Evolutionary conservation across 2,113 vertebrate species (phyloP).

Genomic region (Myiozetetes cayanensis): DNA sequence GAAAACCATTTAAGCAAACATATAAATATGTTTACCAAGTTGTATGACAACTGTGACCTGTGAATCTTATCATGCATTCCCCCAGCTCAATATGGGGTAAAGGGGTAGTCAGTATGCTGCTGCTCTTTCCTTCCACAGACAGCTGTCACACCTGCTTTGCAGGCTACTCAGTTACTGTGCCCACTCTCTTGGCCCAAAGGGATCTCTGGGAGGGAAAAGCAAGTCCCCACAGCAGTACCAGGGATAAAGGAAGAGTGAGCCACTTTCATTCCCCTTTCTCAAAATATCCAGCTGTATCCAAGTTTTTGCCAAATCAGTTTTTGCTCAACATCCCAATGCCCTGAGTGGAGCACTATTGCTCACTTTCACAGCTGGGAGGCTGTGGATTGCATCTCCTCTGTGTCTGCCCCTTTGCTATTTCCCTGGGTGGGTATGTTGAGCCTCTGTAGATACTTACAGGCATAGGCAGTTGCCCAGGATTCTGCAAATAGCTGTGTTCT

Average conservation of each 20-base stretch:
- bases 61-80: background rate
- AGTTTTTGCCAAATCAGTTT: background rate
- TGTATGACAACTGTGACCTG: background rate
- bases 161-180: background rate
- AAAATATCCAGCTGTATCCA: slow-evolving; percentile 1
- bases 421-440: background rate
- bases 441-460: background rate
- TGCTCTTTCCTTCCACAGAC: background rate
- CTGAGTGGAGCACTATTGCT: background rate
- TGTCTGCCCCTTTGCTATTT: background rate
- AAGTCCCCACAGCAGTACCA: background rate
- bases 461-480: background rate
- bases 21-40: background rate
- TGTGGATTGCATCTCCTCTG: background rate
- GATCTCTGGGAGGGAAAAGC: background rate
- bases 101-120: background rate
- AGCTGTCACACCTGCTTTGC: background rate
- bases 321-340: background rate
- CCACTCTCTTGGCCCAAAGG: background rate
- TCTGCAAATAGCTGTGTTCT: background rate
- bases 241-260: background rate
- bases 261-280: background rate
- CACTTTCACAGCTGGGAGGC: background rate
- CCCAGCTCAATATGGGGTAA: background rate
- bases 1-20: background rate